Conservation (phyloP, 2,113 vertebrate genomes). For the Psammodynastes pulverulentus region DNA sequence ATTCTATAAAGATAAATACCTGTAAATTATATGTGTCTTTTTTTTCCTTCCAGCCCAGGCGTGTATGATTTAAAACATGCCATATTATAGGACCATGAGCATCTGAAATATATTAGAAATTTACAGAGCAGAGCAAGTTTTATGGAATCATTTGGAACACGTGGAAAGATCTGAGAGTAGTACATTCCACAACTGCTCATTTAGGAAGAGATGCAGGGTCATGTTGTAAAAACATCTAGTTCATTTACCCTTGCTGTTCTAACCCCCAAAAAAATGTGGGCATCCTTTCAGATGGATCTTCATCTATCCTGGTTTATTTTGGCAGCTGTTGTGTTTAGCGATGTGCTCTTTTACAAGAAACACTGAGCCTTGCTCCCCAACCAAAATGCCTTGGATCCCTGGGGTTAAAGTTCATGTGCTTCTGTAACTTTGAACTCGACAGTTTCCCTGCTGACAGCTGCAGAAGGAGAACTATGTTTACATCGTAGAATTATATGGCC, state of each 20-base stretch:
- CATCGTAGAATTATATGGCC: slow-evolving; percentile 50
- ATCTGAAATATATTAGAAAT: neutral
- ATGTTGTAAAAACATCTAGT: slow-evolving; percentile 53
- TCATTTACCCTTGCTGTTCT: slow-evolving; percentile 44
- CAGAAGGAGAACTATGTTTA: slow-evolving; percentile 60
- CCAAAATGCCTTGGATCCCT: slow-evolving; percentile 45
- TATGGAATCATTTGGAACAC: slow-evolving; percentile 26
- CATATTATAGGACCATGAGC: neutral
- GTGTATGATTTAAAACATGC: neutral
- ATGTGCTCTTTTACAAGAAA: slow-evolving; percentile 47
- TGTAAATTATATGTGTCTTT: neutral
- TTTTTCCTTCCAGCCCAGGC: slow-evolving; percentile 17
- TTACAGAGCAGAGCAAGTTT: slow-evolving; percentile 18
- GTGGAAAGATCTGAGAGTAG: neutral
- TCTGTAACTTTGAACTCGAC: slow-evolving; percentile 63
- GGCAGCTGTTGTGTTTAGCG: slow-evolving; percentile 19
- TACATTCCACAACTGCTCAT: slow-evolving; percentile 43
- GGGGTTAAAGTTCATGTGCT: slow-evolving; percentile 54
- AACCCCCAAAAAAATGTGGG: slow-evolving; percentile 46
- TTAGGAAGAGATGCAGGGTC: slow-evolving; percentile 42
- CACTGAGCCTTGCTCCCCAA: slow-evolving; percentile 40
- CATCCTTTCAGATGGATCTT: slow-evolving; percentile 48
- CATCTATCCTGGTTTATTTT: slow-evolving; percentile 57
- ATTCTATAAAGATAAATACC: neutral
- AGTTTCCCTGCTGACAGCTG: slow-evolving; percentile 65